phyloP scores from a whole-genome alignment of 2,888 invertebrate species.

The Exephanes ischioxanthus region DNA sequence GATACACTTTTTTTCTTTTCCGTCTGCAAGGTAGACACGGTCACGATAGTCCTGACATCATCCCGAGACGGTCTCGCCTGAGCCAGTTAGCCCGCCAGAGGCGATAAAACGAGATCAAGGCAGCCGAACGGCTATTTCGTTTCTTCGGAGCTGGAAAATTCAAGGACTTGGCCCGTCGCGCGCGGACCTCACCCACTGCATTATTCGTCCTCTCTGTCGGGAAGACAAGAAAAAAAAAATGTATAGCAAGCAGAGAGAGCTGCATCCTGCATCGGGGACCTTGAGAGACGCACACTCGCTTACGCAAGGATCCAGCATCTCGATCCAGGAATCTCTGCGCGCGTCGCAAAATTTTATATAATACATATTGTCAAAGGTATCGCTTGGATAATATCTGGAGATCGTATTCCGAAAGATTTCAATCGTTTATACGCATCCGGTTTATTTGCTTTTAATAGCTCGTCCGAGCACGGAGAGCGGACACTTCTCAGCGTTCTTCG shows the following conservation, averaged over 20 bases:
- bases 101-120: constrained; percentile 69
- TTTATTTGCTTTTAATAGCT: constrained; percentile 50
- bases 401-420: constrained; percentile 47
- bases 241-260: not conserved
- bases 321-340: constrained; percentile 31
- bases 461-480: constrained; percentile 4
- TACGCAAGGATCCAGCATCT: constrained; percentile 25
- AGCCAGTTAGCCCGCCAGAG: constrained; percentile 62
- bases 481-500: constrained; percentile 18
- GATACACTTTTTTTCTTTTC: constrained; percentile 58
- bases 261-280: constrained; percentile 34
- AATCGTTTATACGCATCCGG: constrained; percentile 53
- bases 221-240: not conserved
- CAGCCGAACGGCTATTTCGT: constrained; percentile 64
- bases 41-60: constrained; percentile 66
- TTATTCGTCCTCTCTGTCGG: constrained; percentile 28
- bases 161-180: constrained; percentile 49
- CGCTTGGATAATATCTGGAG: constrained; percentile 21
- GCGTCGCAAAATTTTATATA: constrained; percentile 16
- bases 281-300: constrained; percentile 1
- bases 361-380: not conserved
- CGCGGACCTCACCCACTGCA: not conserved
- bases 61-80: constrained; percentile 17
- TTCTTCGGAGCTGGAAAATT: constrained; percentile 51
- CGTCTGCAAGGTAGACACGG: constrained; percentile 53